A percentile compares a stretch with the other conserved stretches of the same genome.
These are phyloP conservation scores for Minunthozetes semirufus DNA, from an alignment of 2,888 invertebrate species.

Conservation along the genomic window DNA sequence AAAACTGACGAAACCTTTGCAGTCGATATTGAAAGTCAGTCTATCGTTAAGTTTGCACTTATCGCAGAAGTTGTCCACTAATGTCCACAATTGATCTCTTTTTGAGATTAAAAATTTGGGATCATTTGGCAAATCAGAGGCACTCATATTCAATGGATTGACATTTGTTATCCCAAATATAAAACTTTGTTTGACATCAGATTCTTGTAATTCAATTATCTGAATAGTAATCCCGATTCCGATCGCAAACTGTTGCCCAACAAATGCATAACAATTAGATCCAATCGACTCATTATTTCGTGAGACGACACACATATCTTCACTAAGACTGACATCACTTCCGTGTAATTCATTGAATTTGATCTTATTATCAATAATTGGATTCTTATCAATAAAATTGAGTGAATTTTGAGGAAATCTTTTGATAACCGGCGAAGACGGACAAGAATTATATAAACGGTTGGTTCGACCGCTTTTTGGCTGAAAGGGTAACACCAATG, in stretches of 20 bases:
- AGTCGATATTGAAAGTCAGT: background rate
- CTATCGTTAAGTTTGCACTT: constrained; percentile 1
- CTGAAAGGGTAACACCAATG: no score
- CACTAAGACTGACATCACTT: background rate
- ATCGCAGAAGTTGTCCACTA: constrained; percentile 9
- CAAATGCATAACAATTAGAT: constrained; percentile 3
- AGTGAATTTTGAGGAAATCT: background rate
- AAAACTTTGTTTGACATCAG: background rate
- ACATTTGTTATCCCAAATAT: background rate
- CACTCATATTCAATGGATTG: background rate
- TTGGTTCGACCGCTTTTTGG: no score
- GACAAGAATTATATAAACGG: constrained; percentile 2
- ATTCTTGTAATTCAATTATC: background rate
- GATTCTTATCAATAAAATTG: background rate
- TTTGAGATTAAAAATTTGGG: background rate
- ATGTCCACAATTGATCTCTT: background rate
- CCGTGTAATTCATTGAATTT: background rate
- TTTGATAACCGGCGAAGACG: background rate
- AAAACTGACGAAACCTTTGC: constrained; percentile 2
- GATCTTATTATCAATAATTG: background rate
- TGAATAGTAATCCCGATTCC: background rate
- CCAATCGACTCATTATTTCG: background rate
- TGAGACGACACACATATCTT: background rate
- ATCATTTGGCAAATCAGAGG: background rate
- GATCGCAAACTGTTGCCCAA: background rate